A percentile compares a stretch with the other conserved stretches of the same genome.
phyloP scores from a whole-genome alignment of 2,797 vertebrate genomes.

The Acanthopagrus latus region DNA sequence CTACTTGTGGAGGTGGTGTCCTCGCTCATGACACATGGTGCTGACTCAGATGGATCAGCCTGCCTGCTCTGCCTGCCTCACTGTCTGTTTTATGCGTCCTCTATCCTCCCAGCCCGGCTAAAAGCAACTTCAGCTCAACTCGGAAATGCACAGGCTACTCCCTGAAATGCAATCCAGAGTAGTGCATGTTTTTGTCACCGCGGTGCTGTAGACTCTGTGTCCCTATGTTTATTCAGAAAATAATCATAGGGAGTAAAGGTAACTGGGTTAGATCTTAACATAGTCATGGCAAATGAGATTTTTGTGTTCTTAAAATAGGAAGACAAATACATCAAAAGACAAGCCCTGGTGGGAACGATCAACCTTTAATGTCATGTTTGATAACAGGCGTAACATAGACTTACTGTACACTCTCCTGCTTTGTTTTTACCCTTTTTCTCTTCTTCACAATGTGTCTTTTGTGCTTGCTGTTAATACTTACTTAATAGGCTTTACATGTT shows the following conservation, averaged over 20 bases:
- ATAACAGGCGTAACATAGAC: slow-evolving; percentile 26
- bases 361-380: slow-evolving; percentile 29
- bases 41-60: slow-evolving; percentile 81
- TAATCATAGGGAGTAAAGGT: slow-evolving; percentile 12
- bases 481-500: slow-evolving; percentile 42
- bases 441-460: slow-evolving; percentile 17
- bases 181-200: slow-evolving; percentile 11
- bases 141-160: slow-evolving; percentile 34
- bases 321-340: slow-evolving; percentile 21
- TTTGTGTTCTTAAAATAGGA: slow-evolving; percentile 22
- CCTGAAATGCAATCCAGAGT: slow-evolving; percentile 30
- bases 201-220: slow-evolving; percentile 6
- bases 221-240: slow-evolving; percentile 28
- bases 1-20: slow-evolving; percentile 80
- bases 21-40: slow-evolving; percentile 77
- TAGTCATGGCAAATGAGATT: slow-evolving; percentile 5
- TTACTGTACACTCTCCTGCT: slow-evolving; percentile 19
- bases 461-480: slow-evolving; percentile 37
- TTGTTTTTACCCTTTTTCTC: slow-evolving; percentile 21
- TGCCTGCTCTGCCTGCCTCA: slow-evolving; percentile 43
- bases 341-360: slow-evolving; percentile 25
- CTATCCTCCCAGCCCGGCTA: slow-evolving; percentile 27
- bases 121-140: slow-evolving; percentile 50
- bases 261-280: slow-evolving; percentile 23
- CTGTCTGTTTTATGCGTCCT: slow-evolving; percentile 51